phyloP scores from a whole-genome alignment of 2,888 invertebrate genomes.

The Oscheius sp. region DNA sequence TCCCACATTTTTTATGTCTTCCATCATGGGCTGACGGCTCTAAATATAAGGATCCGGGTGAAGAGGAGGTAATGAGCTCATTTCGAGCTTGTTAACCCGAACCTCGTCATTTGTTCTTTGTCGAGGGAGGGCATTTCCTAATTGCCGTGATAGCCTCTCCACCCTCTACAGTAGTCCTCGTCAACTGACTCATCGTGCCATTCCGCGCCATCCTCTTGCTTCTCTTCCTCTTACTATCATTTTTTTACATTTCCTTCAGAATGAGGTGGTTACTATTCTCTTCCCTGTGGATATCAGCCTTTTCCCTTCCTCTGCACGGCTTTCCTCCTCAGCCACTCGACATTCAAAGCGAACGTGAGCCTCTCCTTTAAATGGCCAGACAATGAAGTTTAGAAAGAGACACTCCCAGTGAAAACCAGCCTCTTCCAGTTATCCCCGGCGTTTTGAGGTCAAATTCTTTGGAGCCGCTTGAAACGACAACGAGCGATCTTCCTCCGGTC shows the following conservation, averaged over 20 bases:
- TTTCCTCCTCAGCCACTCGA: constrained; percentile 13
- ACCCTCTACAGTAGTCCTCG: too few relatives aligned
- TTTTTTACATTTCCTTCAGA: constrained; percentile 7
- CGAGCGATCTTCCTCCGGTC: background rate
- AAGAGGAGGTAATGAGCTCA: too few relatives aligned
- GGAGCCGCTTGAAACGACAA: constrained; percentile 28
- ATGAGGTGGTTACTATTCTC: constrained; percentile 20
- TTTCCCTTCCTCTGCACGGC: constrained; percentile 19
- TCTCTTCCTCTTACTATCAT: background rate
- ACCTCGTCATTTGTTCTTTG: background rate
- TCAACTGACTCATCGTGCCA: background rate
- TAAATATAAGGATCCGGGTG: too few relatives aligned
- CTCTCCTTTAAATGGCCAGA: background rate
- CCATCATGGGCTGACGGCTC: too few relatives aligned
- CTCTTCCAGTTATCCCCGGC: constrained; percentile 2
- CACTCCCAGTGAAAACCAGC: background rate
- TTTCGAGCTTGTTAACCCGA: background rate
- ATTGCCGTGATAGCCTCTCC: background rate
- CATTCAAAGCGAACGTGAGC: background rate
- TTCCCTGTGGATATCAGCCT: background rate
- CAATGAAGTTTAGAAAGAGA: too few relatives aligned
- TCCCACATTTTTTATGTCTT: constrained; percentile 6
- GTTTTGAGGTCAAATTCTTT: background rate
- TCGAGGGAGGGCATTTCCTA: background rate
- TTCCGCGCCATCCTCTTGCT: too few relatives aligned